These are phyloP conservation scores for Myocastor coypus DNA, from an alignment of 2,113 vertebrate species.

Conservation along the genomic window DNA sequence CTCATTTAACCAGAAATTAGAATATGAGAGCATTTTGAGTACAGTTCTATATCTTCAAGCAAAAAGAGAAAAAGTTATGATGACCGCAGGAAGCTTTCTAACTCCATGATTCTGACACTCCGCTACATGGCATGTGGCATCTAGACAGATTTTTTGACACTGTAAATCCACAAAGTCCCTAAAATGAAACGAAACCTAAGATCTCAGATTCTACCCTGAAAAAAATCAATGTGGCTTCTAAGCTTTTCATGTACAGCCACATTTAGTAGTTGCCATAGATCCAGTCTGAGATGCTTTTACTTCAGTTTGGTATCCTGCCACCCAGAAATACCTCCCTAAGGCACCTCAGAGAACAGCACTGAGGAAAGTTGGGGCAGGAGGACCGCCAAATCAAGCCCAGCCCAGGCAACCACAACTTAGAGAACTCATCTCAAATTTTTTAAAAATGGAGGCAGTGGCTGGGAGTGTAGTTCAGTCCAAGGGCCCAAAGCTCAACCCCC, in stretches of 20 bases:
- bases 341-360: background rate
- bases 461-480: background rate
- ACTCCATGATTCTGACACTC: background rate
- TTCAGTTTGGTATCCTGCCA: background rate
- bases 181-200: constrained; percentile 1
- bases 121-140: background rate
- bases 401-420: background rate
- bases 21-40: background rate
- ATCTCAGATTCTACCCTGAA: background rate
- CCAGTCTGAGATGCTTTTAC: background rate
- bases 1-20: background rate
- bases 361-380: background rate
- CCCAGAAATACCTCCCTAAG: no score
- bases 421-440: background rate
- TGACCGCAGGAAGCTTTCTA: constrained; percentile 5
- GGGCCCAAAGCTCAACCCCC: background rate
- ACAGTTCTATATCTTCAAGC: background rate
- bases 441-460: background rate
- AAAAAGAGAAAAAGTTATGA: background rate
- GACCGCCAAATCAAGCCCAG: background rate
- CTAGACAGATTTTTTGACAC: background rate
- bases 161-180: background rate
- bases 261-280: background rate
- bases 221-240: background rate
- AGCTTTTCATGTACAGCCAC: background rate